A percentile compares a stretch with the other conserved stretches of the same genome.
These are phyloP conservation scores for Macrochelys suwanniensis DNA, from an alignment of 2,797 vertebrate genomes.

Conservation along the genomic window DNA sequence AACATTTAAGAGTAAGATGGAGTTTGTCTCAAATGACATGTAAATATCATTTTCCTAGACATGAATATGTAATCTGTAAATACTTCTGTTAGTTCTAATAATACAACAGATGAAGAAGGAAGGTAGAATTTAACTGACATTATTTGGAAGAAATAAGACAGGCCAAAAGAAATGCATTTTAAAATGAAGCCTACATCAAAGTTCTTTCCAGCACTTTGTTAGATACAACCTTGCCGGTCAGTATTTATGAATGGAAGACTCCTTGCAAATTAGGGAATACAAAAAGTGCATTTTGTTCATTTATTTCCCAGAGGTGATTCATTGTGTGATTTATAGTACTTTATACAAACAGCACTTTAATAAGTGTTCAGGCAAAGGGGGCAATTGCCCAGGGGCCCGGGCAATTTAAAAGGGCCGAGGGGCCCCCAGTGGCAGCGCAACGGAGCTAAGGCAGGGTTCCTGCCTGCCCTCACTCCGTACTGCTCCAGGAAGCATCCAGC, in stretches of 20 bases:
- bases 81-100: not conserved
- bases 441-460: too few relatives aligned
- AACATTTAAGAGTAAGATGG: not conserved
- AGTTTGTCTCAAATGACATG: not conserved
- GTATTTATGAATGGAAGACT: conserved; percentile 41
- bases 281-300: not conserved
- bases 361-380: not conserved
- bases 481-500: too few relatives aligned
- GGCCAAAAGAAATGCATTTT: not conserved
- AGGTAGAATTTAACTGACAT: not conserved
- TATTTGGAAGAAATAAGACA: not conserved
- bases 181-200: not conserved
- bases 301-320: not conserved
- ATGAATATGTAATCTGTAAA: not conserved
- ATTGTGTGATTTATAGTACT: not conserved
- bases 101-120: not conserved
- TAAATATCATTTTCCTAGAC: conserved; percentile 1
- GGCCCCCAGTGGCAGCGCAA: too few relatives aligned
- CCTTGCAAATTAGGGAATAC: conserved; percentile 48
- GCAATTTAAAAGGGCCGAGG: too few relatives aligned
- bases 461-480: too few relatives aligned
- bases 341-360: not conserved
- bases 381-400: too few relatives aligned
- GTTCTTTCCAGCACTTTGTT: conserved; percentile 45
- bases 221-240: conserved; percentile 10